These are phyloP conservation scores for Hippocampus comes DNA, from an alignment of 2,113 vertebrate genomes.

Conservation along the genomic window DNA sequence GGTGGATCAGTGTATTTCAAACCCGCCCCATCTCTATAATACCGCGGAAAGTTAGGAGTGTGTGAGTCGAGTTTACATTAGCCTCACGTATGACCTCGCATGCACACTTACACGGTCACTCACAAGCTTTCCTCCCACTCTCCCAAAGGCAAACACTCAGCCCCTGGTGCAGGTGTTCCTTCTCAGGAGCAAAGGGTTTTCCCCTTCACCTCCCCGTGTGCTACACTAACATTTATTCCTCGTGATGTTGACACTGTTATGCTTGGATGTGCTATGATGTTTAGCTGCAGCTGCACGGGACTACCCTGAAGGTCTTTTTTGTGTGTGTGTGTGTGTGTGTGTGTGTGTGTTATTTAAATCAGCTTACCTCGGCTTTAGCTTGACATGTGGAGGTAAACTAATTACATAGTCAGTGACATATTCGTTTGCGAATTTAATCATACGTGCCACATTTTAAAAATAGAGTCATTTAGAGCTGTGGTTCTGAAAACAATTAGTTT, in stretches of 20 bases:
- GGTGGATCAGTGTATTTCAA: slow-evolving; percentile 52
- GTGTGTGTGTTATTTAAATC: slow-evolving; percentile 21
- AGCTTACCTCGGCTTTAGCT: slow-evolving; percentile 19
- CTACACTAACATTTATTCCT: slow-evolving; percentile 55
- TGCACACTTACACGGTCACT: slow-evolving; percentile 32
- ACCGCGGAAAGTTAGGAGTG: slow-evolving; percentile 43
- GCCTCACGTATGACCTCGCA: slow-evolving; percentile 36
- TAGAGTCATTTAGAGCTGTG: background rate
- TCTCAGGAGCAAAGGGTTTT: slow-evolving; percentile 54
- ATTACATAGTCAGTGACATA: slow-evolving; percentile 8
- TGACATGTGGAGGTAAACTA: slow-evolving; percentile 36
- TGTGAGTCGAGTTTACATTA: slow-evolving; percentile 43
- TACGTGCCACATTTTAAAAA: background rate
- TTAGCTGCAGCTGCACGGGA: slow-evolving; percentile 35
- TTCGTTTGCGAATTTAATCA: slow-evolving; percentile 16
- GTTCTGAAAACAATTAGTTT: background rate
- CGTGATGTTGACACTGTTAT: slow-evolving; percentile 47
- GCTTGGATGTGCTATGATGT: slow-evolving; percentile 48
- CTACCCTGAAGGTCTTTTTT: slow-evolving; percentile 32
- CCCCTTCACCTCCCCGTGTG: slow-evolving; percentile 41
- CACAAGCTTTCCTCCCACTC: slow-evolving; percentile 33
- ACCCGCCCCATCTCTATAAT: slow-evolving; percentile 28
- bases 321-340: too few species aligned
- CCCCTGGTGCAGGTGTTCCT: slow-evolving; percentile 63
- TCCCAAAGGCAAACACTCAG: slow-evolving; percentile 46